Evolutionary conservation across 2,797 vertebrate species (phyloP).

Genomic region (Hemitrygon akajei): DNA sequence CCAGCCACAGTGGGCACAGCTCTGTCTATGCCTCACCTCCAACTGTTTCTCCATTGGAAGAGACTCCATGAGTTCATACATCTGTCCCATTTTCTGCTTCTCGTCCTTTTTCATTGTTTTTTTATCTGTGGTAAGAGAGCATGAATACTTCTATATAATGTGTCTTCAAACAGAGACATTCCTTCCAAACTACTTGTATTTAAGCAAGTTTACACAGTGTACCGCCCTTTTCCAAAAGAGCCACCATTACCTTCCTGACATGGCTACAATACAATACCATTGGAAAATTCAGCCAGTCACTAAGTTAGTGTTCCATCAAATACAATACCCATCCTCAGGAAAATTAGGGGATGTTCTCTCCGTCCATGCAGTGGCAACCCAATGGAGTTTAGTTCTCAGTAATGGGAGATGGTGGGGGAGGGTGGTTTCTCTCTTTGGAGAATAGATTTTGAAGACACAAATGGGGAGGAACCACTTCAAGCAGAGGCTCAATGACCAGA

Average conservation of each 20-base stretch:
- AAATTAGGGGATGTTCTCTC: not conserved
- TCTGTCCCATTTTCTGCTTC: constrained; percentile 50
- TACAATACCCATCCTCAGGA: not conserved
- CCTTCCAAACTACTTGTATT: not conserved
- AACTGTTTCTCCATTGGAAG: constrained; percentile 52
- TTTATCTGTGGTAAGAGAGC: constrained; percentile 51
- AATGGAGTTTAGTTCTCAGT: no score
- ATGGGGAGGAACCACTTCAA: not conserved
- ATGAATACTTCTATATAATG: not conserved
- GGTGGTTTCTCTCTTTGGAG: not conserved
- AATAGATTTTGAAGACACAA: not conserved
- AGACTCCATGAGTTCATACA: constrained; percentile 61
- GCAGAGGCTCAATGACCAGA: not conserved
- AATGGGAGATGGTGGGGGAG: no score
- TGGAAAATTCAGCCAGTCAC: no score
- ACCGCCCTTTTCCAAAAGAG: not conserved
- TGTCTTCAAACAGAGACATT: no score
- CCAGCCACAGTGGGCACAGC: not conserved
- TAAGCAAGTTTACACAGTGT: not conserved
- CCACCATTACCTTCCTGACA: no score
- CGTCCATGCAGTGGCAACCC: not conserved
- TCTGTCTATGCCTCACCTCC: constrained; percentile 50
- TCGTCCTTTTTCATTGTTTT: constrained; percentile 52
- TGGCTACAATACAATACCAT: not conserved
- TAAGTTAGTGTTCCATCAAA: no score